Evolutionary conservation across 2,113 vertebrate genomes (phyloP), one percentile per base, ranked within the genome.

Genomic region (Hydrolagus affinis): DNA sequence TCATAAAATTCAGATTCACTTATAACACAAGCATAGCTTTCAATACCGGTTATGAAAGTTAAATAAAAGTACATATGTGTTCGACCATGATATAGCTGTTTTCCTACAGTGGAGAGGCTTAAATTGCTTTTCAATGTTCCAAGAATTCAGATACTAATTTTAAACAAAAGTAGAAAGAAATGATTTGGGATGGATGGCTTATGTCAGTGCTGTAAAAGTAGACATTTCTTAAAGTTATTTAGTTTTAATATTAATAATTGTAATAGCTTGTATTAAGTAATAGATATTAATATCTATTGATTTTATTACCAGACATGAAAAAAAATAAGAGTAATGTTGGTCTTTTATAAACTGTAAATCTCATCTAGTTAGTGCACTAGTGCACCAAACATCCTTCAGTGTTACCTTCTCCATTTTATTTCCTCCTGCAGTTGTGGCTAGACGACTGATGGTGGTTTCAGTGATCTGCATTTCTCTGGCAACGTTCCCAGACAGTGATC

Each of bases 391-490:
- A 28, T 60, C 56, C 60, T 80, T 17, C 77, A 64, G 25, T 19
- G 66, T 66, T 75, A 56, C 19, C 19, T 17, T 21, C 73, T 66
- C 78, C 17, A 30, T 21, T 83, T 83, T 83, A 25, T 68, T 83
- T 68, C 32, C 11, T 83, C 8, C 32, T 83, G 78, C 78, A 32
- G 28, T 83, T 83, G 60, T 21, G 17, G 9, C 23, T 32, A 62
- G 32, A 32, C 7, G 32, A 32, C 7, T 19, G 19, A 32, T 32
- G 73, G 32, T 44, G 14, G 25, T 83, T 83, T 30, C 66, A 83
- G 3, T 66, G 78, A 83, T 77, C 74, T 62, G 60, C 25, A 32
- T 66, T 83, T 83, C 62, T 21, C 62, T 83, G 78, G 78, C 78
- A 32, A 4, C 28, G 8, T 83, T 83, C 78, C 78, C 78, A 66